These are phyloP conservation scores for Masticophis lateralis DNA, from an alignment of 2,797 vertebrate species.

Conservation along the genomic window DNA sequence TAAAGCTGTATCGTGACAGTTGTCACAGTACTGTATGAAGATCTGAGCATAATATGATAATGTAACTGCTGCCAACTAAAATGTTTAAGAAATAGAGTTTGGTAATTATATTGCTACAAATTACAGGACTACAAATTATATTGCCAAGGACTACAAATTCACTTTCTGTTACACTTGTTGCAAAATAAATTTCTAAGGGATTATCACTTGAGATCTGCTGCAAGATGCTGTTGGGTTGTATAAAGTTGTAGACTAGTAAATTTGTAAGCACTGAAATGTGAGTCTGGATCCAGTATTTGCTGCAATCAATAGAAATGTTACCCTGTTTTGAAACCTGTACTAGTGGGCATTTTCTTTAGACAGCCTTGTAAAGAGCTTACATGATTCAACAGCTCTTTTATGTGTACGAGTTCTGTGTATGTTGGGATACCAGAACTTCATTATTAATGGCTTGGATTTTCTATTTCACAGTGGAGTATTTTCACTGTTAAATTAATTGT, in stretches of 20 bases:
- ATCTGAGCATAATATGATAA: background rate
- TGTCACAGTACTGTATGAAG: background rate
- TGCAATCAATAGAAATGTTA: conserved; percentile 18
- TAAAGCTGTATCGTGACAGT: background rate
- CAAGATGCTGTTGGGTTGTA: background rate
- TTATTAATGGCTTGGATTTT: background rate
- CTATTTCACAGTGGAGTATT: conserved; percentile 24
- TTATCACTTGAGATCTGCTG: background rate
- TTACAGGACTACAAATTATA: background rate
- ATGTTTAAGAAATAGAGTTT: background rate
- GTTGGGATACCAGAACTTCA: background rate
- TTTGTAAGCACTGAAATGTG: conserved; percentile 35
- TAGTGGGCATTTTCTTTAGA: background rate
- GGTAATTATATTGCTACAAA: background rate
- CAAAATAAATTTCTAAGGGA: background rate
- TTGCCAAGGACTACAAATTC: background rate
- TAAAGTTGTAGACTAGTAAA: background rate
- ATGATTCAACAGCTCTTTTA: background rate
- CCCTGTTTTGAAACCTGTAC: background rate
- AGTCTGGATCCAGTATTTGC: conserved; percentile 38
- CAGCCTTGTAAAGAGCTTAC: background rate
- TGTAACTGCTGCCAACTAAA: background rate
- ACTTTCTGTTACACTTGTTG: background rate
- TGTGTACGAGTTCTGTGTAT: background rate
- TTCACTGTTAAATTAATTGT: conserved; percentile 46